A percentile compares a stretch with the other conserved stretches of the same genome.
Conservation (phyloP, 2,888 invertebrate genomes). For the Geophilus truncorum region DNA sequence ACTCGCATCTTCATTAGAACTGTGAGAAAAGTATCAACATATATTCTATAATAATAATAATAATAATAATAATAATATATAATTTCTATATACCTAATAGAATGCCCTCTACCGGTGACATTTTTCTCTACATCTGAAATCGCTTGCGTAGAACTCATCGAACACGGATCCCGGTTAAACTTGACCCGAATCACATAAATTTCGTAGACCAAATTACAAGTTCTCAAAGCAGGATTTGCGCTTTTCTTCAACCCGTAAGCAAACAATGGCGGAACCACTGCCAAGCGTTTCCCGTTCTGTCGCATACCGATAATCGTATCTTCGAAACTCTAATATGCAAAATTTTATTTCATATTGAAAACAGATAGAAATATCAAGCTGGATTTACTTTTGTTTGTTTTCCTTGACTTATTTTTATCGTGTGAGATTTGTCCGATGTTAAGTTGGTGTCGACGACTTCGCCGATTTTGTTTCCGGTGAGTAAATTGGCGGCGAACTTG, state of each 20-base stretch:
- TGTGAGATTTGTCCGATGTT: neutral
- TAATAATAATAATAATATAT: too few species aligned
- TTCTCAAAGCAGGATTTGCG: neutral
- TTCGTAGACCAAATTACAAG: neutral
- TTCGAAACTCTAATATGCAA: neutral
- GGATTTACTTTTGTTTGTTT: neutral
- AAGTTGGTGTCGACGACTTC: neutral
- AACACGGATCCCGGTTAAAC: neutral
- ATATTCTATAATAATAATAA: neutral
- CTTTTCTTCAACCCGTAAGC: neutral
- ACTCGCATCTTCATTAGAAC: slow-evolving; percentile 30
- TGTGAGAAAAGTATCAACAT: too few species aligned
- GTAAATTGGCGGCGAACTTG: neutral
- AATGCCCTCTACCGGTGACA: neutral
- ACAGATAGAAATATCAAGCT: too few species aligned
- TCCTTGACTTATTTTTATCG: neutral
- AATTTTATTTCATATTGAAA: neutral
- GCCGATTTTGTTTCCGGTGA: neutral
- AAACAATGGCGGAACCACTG: neutral
- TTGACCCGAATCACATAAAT: neutral
- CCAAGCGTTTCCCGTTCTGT: neutral
- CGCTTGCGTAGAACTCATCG: neutral
- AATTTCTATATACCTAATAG: neutral
- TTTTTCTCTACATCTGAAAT: neutral
- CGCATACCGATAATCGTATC: neutral